Evolutionary conservation across 2,113 vertebrate genomes (phyloP), one percentile per base, ranked within the genome.

Genomic region (Bos indicus): DNA sequence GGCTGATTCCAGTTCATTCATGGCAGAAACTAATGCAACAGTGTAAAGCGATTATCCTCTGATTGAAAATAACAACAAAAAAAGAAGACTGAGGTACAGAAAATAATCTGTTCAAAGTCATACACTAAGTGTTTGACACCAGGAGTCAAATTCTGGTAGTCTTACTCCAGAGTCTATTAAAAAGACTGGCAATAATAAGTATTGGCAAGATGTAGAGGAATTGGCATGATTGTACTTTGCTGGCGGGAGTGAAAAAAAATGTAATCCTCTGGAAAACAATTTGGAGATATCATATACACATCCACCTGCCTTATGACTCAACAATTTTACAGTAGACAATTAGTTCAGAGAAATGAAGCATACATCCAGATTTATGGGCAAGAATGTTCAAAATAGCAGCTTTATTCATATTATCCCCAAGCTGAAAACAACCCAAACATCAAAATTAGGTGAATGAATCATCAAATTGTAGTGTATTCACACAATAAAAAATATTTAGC

Each of bases 101-200:
- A 7, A 81, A 48, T 60, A 86, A 78, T 16, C 43, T 93, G 51
- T 11, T 85, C 64, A 96, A 93, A 52, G 82, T 57, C 81, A 80
- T 67, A 85, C 12, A 40, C 9, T 60, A 67, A 84, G 12, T n/a
- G 4, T 33, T 74, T 77, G 87, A 59, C 88, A 62, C 12, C 67
- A 71, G 52, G 17, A 33, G 71, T 74, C 43, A 60, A 60, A 84
- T 96, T 40, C 30, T 95, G 84, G 57, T 48, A 87, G n/a, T 52
- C 23, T 96, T 74, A 15, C 57, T 91, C 23, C 6, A 88, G 51
- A 52, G 51, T 77, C 82, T 81, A 62, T 56, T 85, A 51, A 95
- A 80, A 85, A 93, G 77, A 64, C 64, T 90, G 56, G 52, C 81
- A 95, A 62, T 88, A 80, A 59, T 57, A 95, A 97, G 57, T 86